phyloP scores from a whole-genome alignment of 2,113 vertebrate genomes.

The Megaptera novaeangliae region DNA sequence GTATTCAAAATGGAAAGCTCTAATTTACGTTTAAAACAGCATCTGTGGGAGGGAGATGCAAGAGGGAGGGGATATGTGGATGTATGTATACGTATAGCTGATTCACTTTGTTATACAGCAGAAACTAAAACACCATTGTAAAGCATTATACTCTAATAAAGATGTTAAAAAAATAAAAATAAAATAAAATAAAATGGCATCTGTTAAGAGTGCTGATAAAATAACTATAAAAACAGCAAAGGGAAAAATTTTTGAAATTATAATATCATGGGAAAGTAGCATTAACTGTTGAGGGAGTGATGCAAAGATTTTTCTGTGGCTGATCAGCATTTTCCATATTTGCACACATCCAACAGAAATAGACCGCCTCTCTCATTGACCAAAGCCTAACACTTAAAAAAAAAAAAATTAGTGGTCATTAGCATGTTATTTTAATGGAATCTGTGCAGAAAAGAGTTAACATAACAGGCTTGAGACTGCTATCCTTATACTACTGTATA shows the following conservation, averaged over 20 bases:
- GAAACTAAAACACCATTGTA: no score
- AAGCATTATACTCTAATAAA: no score
- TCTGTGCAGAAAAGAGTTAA: background rate
- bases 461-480: no score
- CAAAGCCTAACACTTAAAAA: background rate
- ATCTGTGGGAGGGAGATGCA: background rate
- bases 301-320: background rate
- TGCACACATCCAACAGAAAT: background rate
- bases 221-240: background rate
- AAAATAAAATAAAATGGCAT: background rate
- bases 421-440: background rate
- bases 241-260: background rate
- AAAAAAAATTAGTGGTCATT: background rate
- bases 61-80: no score
- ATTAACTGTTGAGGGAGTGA: background rate
- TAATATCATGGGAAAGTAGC: background rate
- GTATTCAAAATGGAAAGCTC: background rate
- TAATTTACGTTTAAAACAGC: background rate
- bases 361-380: background rate
- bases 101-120: no score
- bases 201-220: background rate
- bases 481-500: no score
- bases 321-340: background rate
- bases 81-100: no score
- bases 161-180: no score